Base-by-base conservation (phyloP, 2,797 vertebrate species). In the Pagetopsis macropterus region DNA sequence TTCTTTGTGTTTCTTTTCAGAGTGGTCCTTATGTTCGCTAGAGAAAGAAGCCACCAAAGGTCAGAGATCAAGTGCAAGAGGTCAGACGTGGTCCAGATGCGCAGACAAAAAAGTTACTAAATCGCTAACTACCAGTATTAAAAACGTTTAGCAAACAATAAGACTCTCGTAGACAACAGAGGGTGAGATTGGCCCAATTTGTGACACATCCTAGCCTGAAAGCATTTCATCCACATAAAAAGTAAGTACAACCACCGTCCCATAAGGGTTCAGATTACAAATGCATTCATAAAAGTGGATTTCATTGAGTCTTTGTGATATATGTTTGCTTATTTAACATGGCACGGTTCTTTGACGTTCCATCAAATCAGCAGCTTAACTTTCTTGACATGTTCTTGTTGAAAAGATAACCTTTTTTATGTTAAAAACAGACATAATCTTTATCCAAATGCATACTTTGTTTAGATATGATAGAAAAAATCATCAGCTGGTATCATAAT, bases 1-100 rank as follows among this genome's bases (percentile, higher is more conserved):
- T 80, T 97, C 96, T 94, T 95, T 95, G 92, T 97, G 96, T 94
- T 98, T 99, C 93, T 96, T 99, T 93, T 99, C 98, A 52, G 94
- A 95, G 87, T 95, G 95, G 84, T 98, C 96, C 95, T 96, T 97
- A 93, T 97, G 95, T 90, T 98, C 96, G 65, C 98, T 98, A 93
- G 51, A 81, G 87, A 80, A 60, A 87, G 58, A 67, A 62, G 45
- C 14, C 78, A 68, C 69, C 6, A 76, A 46, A 58, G 75, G 84
- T 85, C 84, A 85, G 49, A 75, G 79, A 54, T 83, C 79, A 84
- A 83, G 76, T 52, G 31, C 75, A 48, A 62, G 51, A 55, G 82
- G 78, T 83, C 76, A 84, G 56, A 62, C 6, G 1, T 5, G 31
- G 43, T 51, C 27, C 17, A 74, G 66, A 73, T 33, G 51, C 48